Conservation (phyloP, 2,113 vertebrate species). For the Prunella himalayana region DNA sequence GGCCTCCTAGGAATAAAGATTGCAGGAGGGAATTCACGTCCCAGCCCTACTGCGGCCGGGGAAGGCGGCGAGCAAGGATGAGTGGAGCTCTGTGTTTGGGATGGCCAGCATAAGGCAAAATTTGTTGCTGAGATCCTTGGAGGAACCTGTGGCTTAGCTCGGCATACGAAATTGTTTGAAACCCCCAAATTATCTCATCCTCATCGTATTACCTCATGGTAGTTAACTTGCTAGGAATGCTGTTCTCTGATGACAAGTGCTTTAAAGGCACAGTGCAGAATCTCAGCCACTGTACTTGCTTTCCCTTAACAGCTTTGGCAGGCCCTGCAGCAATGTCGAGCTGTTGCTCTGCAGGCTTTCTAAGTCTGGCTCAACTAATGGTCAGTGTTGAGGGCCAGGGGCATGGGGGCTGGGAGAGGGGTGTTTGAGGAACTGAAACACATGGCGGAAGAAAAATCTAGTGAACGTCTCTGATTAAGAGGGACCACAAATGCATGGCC, state of each 20-base stretch:
- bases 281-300: not conserved
- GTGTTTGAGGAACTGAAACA: not conserved
- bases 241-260: not conserved
- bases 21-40: not conserved
- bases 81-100: fast-evolving
- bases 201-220: not conserved
- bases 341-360: not conserved
- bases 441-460: fast-evolving
- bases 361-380: not conserved
- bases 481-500: not conserved
- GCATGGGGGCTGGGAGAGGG: not conserved
- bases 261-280: conserved; percentile 21
- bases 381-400: not conserved
- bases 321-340: not conserved
- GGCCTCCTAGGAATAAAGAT: not conserved
- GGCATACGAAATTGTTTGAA: not conserved
- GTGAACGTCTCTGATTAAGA: not conserved
- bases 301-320: not conserved
- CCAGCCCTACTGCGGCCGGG: not conserved
- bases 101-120: not conserved
- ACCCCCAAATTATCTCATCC: not conserved
- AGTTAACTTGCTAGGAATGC: conserved; percentile 8
- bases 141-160: not conserved
- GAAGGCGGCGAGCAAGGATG: not conserved
- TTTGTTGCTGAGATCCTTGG: not conserved